Evolutionary conservation across 1,140 invertebrate genomes (phyloP).

Genomic region (Atta texana): DNA sequence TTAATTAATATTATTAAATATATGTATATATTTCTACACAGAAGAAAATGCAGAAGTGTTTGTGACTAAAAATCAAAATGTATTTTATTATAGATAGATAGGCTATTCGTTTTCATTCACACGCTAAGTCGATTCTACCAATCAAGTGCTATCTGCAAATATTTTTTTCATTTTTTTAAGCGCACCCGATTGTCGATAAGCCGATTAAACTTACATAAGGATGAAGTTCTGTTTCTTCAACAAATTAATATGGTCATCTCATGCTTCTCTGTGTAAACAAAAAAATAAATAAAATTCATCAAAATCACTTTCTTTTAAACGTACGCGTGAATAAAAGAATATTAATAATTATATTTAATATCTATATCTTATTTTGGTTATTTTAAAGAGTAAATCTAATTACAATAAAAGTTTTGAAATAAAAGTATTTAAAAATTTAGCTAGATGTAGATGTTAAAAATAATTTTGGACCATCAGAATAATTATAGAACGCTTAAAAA

Average conservation of each 20-base stretch:
- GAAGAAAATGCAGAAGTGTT: not conserved
- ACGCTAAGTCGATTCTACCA: not conserved
- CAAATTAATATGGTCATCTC: not conserved
- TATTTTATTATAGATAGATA: not conserved
- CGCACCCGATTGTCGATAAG: not conserved
- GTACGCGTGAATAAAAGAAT: too few relatives aligned
- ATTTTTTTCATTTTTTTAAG: not conserved
- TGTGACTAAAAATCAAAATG: not conserved
- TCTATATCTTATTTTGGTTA: too few relatives aligned
- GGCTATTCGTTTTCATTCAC: not conserved
- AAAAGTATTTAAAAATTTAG: too few relatives aligned
- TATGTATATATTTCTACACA: not conserved
- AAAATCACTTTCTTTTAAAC: not conserved
- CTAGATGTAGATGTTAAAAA: too few relatives aligned
- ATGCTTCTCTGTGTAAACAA: not conserved
- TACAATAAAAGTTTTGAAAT: too few relatives aligned
- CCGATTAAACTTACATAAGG: conserved; percentile 14
- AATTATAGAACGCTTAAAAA: too few relatives aligned
- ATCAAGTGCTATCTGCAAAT: conserved; percentile 5
- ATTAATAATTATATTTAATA: too few relatives aligned
- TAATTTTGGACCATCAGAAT: too few relatives aligned
- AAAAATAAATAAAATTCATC: not conserved
- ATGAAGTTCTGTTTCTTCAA: not conserved
- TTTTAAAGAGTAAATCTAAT: too few relatives aligned
- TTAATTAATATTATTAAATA: too few relatives aligned